Percentiles rank a stretch among this genome's conserved stretches.
phyloP scores from a whole-genome alignment of 2,113 vertebrate species.

The Dasyornis broadbenti region DNA sequence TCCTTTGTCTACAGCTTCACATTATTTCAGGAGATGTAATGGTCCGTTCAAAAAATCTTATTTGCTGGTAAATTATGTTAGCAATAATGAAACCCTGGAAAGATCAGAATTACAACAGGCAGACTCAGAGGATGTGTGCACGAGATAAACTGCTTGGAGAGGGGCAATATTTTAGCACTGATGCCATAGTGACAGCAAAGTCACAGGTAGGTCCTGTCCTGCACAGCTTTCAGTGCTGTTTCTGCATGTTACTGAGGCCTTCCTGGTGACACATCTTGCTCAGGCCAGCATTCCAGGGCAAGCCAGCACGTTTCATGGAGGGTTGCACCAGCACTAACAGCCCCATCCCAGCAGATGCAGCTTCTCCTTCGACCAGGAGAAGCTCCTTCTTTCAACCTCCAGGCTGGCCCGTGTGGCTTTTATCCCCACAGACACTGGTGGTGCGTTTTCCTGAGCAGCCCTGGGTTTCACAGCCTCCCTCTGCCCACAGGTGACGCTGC shows the following conservation, averaged over 20 bases:
- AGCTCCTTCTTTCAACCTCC: not conserved
- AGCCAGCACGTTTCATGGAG: not conserved
- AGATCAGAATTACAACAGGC: not conserved
- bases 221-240: not conserved
- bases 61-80: not conserved
- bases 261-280: not conserved
- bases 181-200: not conserved
- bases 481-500: constrained; percentile 81
- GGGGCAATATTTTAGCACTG: not conserved
- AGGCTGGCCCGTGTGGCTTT: not conserved
- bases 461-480: not conserved
- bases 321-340: not conserved
- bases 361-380: not conserved
- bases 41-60: not conserved
- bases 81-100: not conserved
- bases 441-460: not conserved
- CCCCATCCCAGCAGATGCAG: not conserved
- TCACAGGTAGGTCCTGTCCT: not conserved
- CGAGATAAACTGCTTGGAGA: not conserved
- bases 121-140: not conserved
- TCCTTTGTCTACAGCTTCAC: constrained; percentile 7
- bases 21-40: not conserved
- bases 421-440: accelerated
- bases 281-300: not conserved
- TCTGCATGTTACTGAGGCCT: not conserved